phyloP scores from a whole-genome alignment of 2,888 invertebrate species.

The Xylocampa areola region DNA sequence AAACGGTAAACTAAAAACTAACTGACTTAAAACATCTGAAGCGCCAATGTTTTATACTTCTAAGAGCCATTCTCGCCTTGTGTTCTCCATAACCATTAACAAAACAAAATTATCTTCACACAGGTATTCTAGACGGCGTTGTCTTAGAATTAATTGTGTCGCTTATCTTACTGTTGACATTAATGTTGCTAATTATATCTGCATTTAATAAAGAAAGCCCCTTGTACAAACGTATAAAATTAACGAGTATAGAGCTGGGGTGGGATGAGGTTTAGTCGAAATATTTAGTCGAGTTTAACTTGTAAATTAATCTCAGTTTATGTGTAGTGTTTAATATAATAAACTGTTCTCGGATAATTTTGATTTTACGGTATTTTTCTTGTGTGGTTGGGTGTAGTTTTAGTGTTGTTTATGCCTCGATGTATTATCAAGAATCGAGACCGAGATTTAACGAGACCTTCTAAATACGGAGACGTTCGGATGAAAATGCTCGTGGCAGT shows the following conservation, averaged over 20 bases:
- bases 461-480: no score
- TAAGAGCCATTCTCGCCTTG: slow-evolving; percentile 6
- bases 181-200: slow-evolving; percentile 73
- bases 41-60: neutral
- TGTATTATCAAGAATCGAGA: no score
- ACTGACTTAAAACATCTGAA: no score
- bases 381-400: no score
- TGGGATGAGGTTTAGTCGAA: slow-evolving; percentile 7
- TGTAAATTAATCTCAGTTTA: no score
- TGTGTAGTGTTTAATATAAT: no score
- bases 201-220: slow-evolving; percentile 73
- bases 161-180: slow-evolving; percentile 61
- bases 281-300: slow-evolving; percentile 25
- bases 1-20: no score
- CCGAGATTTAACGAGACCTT: no score
- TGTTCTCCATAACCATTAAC: slow-evolving; percentile 24
- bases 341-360: no score
- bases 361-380: no score
- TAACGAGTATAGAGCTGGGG: slow-evolving; percentile 62
- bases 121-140: slow-evolving; percentile 39
- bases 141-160: slow-evolving; percentile 56
- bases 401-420: no score
- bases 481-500: no score
- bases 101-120: slow-evolving; percentile 49
- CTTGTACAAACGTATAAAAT: slow-evolving; percentile 77